These are phyloP conservation scores for Leucophora obtusa DNA, from an alignment of 2,888 invertebrate species.

Conservation along the genomic window DNA sequence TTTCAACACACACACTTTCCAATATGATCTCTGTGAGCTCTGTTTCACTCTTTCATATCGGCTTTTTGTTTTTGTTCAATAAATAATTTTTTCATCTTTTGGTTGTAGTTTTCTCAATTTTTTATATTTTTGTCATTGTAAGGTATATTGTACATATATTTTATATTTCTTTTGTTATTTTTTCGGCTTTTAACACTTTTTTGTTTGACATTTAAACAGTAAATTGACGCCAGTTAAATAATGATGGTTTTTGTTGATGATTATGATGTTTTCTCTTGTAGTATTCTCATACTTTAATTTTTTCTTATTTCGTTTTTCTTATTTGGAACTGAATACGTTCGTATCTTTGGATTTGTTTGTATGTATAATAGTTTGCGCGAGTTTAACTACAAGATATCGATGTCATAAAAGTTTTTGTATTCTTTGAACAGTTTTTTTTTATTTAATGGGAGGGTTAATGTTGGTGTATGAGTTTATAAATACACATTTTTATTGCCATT, in stretches of 20 bases:
- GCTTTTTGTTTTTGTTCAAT: conserved; percentile 12
- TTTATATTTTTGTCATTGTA: conserved; percentile 67
- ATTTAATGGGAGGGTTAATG: conserved; percentile 30
- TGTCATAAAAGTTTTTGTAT: conserved; percentile 30
- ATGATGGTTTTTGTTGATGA: conserved; percentile 64
- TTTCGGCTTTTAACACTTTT: conserved; percentile 69
- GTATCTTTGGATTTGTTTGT: conserved; percentile 3
- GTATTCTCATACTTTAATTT: not conserved
- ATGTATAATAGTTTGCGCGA: conserved; percentile 13
- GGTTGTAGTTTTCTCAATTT: conserved; percentile 9
- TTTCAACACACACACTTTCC: conserved; percentile 1
- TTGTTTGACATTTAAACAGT: conserved; percentile 78
- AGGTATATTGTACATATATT: conserved; percentile 32
- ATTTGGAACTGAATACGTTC: not conserved
- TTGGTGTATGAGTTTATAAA: conserved; percentile 29
- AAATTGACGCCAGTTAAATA: conserved; percentile 77
- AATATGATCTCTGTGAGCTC: not conserved
- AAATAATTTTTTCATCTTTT: conserved; percentile 24
- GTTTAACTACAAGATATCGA: conserved; percentile 33
- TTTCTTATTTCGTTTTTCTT: conserved; percentile 2
- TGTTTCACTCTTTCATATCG: conserved; percentile 35
- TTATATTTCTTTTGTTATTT: conserved; percentile 67
- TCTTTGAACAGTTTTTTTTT: conserved; percentile 4
- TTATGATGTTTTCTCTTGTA: conserved; percentile 11
- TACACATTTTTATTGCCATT: conserved; percentile 31